Base-by-base conservation (phyloP, 2,797 vertebrate species). In the Alcedo atthis region DNA sequence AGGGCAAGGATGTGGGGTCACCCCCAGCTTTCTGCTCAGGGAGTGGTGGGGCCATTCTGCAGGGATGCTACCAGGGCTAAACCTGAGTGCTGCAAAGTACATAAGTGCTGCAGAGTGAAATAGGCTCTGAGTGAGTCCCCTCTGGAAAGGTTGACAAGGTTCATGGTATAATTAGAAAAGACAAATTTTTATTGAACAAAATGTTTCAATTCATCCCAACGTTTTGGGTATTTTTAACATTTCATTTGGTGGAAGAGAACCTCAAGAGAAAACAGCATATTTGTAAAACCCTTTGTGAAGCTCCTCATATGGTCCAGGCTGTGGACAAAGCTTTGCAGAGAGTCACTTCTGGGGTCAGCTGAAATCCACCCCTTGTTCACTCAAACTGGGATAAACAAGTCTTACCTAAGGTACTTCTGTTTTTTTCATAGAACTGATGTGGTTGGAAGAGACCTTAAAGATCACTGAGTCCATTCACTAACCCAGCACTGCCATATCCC, bases 181-280 rank as follows among this genome's bases (percentile, higher is more conserved):
- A 22, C 43, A 73, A 5, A 1, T 58, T 79, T 81, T 76, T 77
- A 25, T 42, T 64, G 9, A 86, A 78, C 17, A 67, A 40, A 81
- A 57, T 28, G 8, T 77, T 28, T 83, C 5, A 7, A 0, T 75
- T 78, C 32, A 54, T 74, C 33, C 15, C 8, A 8, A 2, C 8
- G 1, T 22, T 4, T 7, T 58, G 25, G 15, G 25, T 43, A 46
- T 24, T 35, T 75, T 22, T 48, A 35, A 8, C 1, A 0, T 2
- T 8, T 37, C 16, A 22, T 18, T 51, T 71, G 21, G 21, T 76
- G 32, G 14, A 9, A 8, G 9, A 14, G 3, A 80, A 25, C 5
- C 25, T 64, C 28, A 24, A 9, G 67, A 35, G 32, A 26, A 49
- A 84, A 6, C 35, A 75, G 24, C 49, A 53, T 71, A 43, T 76